Base-by-base conservation (phyloP, 2,113 vertebrate species). In the Elephantulus edwardii region DNA sequence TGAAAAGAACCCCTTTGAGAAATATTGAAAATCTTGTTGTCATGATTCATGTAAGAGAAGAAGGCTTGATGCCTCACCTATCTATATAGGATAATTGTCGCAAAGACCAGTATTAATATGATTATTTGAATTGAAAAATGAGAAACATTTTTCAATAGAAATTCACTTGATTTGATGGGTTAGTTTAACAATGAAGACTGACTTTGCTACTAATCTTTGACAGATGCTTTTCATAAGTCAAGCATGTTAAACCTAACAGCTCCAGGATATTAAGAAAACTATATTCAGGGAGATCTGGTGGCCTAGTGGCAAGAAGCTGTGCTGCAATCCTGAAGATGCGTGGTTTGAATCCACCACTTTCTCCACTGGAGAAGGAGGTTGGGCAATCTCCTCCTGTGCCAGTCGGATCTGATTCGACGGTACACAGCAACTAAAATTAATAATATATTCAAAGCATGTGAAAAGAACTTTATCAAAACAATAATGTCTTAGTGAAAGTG, bases 181-280 rank as follows among this genome's bases (percentile, higher is more conserved):
- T 81, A 64, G 40, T 66, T 78, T 86, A 92, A 71, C 50, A 91
- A 44, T 26, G 46, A 84, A 19, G 75, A 79, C 46, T 46, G 33
- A 33, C 42, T 90, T 85, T 93, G 75, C 75, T 48, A 60, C 19
- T 81, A 85, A 77, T 75, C 28, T 77, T 26, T 60, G 46, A 91
- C 60, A 83, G 74, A 75, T 76, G 24, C 52, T 88, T 89, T 86
- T 91, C 44, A 87, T 80, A 89, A 91, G 44, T 82, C 75, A 89
- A 91, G 35, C 74, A n/a, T 77, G 71, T 62, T 86, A 92, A 33
- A 8, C 54, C 11, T 80, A n/a, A 40, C n/a, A 84, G 52, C 20
- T 48, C n/a, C 42, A 71, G 83, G 19, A 71, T 81, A 46, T 82
- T 81, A 58, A 42, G 81, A 13, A 70, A 91, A 90, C 75, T 78